These are phyloP conservation scores for Luehdorfia chinensis DNA, from an alignment of 1,140 invertebrate genomes.

Conservation along the genomic window DNA sequence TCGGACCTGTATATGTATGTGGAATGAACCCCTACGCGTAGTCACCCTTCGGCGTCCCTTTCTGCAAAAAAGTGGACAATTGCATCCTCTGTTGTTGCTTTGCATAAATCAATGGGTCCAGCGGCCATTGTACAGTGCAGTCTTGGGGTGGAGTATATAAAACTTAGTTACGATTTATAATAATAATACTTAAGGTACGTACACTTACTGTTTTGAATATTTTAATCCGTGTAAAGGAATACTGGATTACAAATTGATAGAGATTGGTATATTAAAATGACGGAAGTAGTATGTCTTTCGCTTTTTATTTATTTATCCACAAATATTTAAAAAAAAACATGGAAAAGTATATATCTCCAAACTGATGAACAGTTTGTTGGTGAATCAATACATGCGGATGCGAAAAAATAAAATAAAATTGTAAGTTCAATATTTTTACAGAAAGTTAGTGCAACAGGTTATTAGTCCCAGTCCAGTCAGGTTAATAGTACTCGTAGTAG, in stretches of 20 bases:
- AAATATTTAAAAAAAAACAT: no score
- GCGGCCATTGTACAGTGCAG: slow-evolving; percentile 34
- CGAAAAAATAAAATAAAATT: no score
- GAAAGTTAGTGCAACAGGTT: no score
- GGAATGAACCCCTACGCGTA: slow-evolving; percentile 31
- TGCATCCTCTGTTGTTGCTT: slow-evolving; percentile 47
- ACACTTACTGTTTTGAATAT: not conserved
- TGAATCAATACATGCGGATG: no score
- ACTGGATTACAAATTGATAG: not conserved
- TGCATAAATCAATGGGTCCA: slow-evolving; percentile 61
- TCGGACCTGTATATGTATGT: slow-evolving; percentile 16
- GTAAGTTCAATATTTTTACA: no score
- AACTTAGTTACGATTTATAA: slow-evolving; percentile 10
- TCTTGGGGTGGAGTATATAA: slow-evolving; percentile 46
- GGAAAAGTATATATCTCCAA: no score
- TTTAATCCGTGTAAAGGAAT: not conserved
- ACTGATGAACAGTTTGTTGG: no score
- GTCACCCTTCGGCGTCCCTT: slow-evolving; percentile 35
- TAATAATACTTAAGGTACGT: slow-evolving; percentile 1
- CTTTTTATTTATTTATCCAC: no score
- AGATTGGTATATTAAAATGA: no score
- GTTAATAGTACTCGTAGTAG: no score
- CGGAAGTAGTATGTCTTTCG: no score
- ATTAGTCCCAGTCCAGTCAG: no score
- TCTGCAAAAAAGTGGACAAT: slow-evolving; percentile 61